Base-by-base conservation (phyloP, 2,888 invertebrate species). In the Linyphia triangularis region DNA sequence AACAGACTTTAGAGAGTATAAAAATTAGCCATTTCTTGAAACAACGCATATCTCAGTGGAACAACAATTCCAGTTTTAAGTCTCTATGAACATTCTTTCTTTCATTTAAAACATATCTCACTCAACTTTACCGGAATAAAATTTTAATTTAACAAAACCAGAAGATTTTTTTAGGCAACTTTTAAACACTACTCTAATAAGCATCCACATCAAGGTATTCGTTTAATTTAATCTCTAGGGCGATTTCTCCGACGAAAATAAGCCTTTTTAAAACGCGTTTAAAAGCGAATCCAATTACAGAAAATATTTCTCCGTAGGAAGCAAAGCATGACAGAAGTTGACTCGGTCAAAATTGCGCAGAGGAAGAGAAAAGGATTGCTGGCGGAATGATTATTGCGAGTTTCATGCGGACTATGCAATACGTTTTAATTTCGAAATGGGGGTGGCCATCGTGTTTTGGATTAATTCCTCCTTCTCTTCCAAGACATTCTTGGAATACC, bases 261-360 rank as follows among this genome's bases (percentile, higher is more conserved):
- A 65, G 37, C 37, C 61, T 75, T 75, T 75, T 75, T 61, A 75
- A 75, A 61, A 19, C 75, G 59, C 61, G 61, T 75, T 75, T 75
- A 75, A 61, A 61, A 61, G 75, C 75, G 59, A 75, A 75, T 75
- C 59, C 75, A 75, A 75, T 75, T 75, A 75, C 61, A 51, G 75
- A 61, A 75, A 75, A 75, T 59, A 75, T 61, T 75, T 72, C 73
- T 10, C 30, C 51, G 57, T 28, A 28, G 28, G 43, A 72, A 26
- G 51, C n/a, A 69, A 69, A 26, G 75, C 51, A 9, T 10, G 57
- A 19, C 19, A 7, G 70, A 70, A 22, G 43, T 24, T 72, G 72
- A 72, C 72, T 16, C 51, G 72, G 19, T 16, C 72, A 72, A 72
- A 72, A 75, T 75, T 75, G 33, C 59, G 59, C n/a, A 28, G 33